These are phyloP conservation scores for Pseudococcus longispinus DNA, from an alignment of 2,888 invertebrate species.

Conservation along the genomic window DNA sequence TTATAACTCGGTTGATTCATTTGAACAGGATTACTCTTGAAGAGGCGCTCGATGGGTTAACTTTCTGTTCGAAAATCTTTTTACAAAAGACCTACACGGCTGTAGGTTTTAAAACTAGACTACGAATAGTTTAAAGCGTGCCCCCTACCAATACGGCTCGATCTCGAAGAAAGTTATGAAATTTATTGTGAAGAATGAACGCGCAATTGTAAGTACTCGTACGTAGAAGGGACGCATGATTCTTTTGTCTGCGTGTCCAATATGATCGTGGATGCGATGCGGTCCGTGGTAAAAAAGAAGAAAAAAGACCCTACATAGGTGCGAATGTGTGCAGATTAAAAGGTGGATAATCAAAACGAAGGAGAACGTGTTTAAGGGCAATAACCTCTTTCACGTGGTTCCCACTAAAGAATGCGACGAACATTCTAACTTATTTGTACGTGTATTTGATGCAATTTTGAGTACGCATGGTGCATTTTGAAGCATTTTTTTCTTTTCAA, in stretches of 20 bases:
- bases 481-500: not conserved
- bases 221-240: constrained; percentile 42
- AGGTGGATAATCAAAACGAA: not conserved
- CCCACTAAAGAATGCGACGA: constrained; percentile 5
- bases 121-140: not conserved
- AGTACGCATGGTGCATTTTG: not conserved
- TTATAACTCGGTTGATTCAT: not conserved
- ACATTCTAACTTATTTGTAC: not conserved
- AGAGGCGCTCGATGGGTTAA: constrained; percentile 49
- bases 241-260: constrained; percentile 37
- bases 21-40: constrained; percentile 26
- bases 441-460: not conserved
- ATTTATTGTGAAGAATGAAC: constrained; percentile 33
- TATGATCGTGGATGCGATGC: not conserved
- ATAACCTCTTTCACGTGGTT: constrained; percentile 27
- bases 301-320: constrained; percentile 30
- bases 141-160: constrained; percentile 20
- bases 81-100: not conserved
- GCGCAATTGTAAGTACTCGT: not conserved
- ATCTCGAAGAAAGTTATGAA: constrained; percentile 47
- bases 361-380: constrained; percentile 11
- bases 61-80: constrained; percentile 33
- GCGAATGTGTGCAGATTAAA: constrained; percentile 37
- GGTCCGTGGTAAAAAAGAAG: not conserved
- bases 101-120: not conserved